A percentile compares a stretch with the other conserved stretches of the same genome.
Evolutionary conservation across 2,113 vertebrate genomes (phyloP).

Genomic region (Tragelaphus scriptus): DNA sequence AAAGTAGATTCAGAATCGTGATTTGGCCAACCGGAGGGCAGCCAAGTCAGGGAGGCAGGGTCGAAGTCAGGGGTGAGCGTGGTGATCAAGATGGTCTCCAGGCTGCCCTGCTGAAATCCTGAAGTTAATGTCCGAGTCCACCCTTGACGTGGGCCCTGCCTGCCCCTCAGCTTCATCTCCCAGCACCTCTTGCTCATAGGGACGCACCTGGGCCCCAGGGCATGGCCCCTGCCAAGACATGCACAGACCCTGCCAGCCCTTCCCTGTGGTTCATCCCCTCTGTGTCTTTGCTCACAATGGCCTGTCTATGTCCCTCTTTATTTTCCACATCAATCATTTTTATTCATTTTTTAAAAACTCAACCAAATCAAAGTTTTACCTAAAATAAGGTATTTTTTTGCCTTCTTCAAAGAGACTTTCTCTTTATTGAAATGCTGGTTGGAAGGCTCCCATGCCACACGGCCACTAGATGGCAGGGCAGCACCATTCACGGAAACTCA

Average conservation of each 20-base stretch:
- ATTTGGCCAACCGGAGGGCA: background rate
- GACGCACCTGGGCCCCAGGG: background rate
- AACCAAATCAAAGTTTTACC: background rate
- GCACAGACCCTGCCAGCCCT: background rate
- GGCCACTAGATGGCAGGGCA: constrained; percentile 42
- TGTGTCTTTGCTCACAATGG: background rate
- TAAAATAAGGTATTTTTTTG: background rate
- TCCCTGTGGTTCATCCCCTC: background rate
- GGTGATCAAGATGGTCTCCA: background rate
- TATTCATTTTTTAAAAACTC: background rate
- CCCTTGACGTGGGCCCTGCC: background rate
- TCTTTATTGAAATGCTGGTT: background rate
- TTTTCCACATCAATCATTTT: background rate
- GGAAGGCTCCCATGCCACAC: background rate
- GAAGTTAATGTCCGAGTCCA: background rate
- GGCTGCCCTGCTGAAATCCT: background rate
- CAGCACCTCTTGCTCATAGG: background rate
- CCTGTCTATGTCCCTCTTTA: background rate
- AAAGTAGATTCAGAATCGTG: background rate
- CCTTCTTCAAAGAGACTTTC: background rate
- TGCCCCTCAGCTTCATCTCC: background rate
- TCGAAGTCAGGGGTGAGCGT: background rate
- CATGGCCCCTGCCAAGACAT: background rate
- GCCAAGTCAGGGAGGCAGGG: background rate
- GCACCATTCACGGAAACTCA: background rate